These are phyloP conservation scores for Pogonomyrmex barbatus DNA, from an alignment of 1,140 invertebrate genomes.

Conservation along the genomic window DNA sequence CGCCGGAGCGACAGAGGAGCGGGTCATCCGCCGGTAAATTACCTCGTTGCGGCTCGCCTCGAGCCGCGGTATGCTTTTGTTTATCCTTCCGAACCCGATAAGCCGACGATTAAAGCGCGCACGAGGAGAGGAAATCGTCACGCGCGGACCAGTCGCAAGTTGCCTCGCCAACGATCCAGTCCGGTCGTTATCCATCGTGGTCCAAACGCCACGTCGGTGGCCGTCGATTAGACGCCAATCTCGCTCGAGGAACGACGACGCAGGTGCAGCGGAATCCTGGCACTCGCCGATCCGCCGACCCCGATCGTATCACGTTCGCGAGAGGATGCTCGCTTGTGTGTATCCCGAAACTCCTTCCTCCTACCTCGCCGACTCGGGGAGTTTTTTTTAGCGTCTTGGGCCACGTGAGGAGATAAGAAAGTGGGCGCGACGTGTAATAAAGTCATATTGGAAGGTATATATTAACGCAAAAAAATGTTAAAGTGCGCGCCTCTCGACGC, in stretches of 20 bases:
- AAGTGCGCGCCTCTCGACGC: not conserved
- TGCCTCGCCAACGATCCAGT: not conserved
- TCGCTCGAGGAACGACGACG: slow-evolving; percentile 10
- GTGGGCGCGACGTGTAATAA: slow-evolving; percentile 1
- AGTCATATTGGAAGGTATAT: slow-evolving; percentile 7
- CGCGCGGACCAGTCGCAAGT: slow-evolving; percentile 25
- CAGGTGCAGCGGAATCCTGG: slow-evolving; percentile 35
- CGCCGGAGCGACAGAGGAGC: not conserved
- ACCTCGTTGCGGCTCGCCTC: slow-evolving; percentile 38
- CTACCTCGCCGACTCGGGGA: not conserved
- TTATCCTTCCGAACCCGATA: slow-evolving; percentile 52
- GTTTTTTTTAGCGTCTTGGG: not conserved
- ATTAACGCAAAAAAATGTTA: not conserved
- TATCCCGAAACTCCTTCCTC: not conserved
- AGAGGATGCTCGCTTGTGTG: not conserved
- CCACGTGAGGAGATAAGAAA: not conserved
- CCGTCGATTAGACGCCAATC: slow-evolving; percentile 48
- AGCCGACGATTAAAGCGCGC: slow-evolving; percentile 45
- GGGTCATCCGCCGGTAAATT: slow-evolving; percentile 58
- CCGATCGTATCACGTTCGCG: slow-evolving; percentile 25
- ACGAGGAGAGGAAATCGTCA: not conserved
- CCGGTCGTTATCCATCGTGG: slow-evolving; percentile 4
- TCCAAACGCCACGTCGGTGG: slow-evolving; percentile 36
- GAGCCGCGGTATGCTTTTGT: slow-evolving; percentile 41
- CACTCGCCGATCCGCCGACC: slow-evolving; percentile 1